These are phyloP conservation scores for Leptinotarsa undecemlineata DNA, from an alignment of 1,140 invertebrate species.

Conservation along the genomic window DNA sequence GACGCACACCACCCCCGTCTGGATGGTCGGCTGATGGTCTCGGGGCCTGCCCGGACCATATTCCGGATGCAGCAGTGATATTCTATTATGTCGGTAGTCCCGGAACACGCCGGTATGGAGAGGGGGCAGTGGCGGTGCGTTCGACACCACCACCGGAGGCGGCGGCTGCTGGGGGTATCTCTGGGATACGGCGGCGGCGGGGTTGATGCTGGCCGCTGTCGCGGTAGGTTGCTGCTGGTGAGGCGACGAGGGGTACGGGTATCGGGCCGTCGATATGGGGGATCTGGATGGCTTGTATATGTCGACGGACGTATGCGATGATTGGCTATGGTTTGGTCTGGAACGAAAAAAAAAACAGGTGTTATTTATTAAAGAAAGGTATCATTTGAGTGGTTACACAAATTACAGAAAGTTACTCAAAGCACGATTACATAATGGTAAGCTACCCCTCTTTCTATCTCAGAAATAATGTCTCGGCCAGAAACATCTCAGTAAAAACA, in stretches of 20 bases:
- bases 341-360: constrained; percentile 34
- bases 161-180: constrained; percentile 37
- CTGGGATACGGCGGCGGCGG: constrained; percentile 26
- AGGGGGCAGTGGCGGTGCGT: constrained; percentile 20
- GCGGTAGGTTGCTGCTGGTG: constrained; percentile 34
- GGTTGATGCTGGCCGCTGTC: constrained; percentile 18
- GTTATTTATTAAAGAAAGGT: too few relatives aligned
- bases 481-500: too few relatives aligned
- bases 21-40: constrained; percentile 24
- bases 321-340: constrained; percentile 50
- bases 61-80: constrained; percentile 48
- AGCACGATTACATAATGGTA: too few relatives aligned
- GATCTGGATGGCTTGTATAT: constrained; percentile 53
- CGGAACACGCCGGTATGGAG: constrained; percentile 33
- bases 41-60: constrained; percentile 43
- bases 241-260: constrained; percentile 41
- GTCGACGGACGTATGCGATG: constrained; percentile 40
- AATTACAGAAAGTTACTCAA: too few relatives aligned
- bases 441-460: too few relatives aligned
- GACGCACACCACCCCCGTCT: constrained; percentile 32
- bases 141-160: constrained; percentile 29
- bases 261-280: constrained; percentile 45
- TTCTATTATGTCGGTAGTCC: constrained; percentile 49
- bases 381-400: too few relatives aligned
- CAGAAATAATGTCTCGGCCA: too few relatives aligned